Evolutionary conservation across 2,113 vertebrate genomes (phyloP).

Genomic region (Chrysemys picta): DNA sequence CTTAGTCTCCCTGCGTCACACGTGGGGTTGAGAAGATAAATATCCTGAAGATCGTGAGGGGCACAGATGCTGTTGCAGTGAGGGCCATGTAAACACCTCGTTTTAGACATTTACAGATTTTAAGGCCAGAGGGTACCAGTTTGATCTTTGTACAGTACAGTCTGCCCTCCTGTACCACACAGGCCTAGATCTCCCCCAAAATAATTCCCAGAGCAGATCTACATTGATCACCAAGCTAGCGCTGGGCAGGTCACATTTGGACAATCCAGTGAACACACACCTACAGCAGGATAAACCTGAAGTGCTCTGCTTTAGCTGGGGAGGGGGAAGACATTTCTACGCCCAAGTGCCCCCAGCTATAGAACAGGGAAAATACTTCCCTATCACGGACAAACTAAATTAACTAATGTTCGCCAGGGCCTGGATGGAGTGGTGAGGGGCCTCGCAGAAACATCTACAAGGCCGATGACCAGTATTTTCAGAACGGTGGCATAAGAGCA

Average conservation of each 20-base stretch:
- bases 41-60: background rate
- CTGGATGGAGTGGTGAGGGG: background rate
- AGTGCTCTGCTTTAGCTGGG: background rate
- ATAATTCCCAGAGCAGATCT: background rate
- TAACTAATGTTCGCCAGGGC: background rate
- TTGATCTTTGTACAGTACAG: background rate
- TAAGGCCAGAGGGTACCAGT: background rate
- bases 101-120: background rate
- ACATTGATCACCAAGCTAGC: background rate
- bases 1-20: background rate
- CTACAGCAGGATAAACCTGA: background rate
- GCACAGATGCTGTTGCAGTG: background rate
- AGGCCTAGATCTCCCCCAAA: background rate
- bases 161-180: background rate
- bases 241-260: no score
- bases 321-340: no score
- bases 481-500: background rate
- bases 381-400: background rate
- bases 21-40: background rate
- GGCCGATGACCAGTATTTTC: background rate
- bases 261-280: background rate
- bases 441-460: background rate
- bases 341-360: background rate
- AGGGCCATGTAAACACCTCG: background rate
- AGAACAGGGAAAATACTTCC: background rate